phyloP scores from a whole-genome alignment of 1,140 invertebrate genomes.

The Nylanderia fulva region DNA sequence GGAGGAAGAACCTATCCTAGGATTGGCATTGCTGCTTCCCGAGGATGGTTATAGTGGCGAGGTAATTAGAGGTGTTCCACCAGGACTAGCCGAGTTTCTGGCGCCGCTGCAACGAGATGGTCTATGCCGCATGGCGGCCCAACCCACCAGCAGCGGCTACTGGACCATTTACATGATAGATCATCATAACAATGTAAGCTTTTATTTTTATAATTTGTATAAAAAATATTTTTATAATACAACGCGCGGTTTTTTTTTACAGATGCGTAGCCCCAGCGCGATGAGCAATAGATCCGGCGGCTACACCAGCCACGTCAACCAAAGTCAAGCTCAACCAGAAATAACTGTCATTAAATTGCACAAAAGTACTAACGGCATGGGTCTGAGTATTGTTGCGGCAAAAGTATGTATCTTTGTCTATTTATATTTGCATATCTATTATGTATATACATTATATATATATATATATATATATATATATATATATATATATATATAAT shows the following conservation, averaged over 20 bases:
- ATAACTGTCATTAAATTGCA: slow-evolving; percentile 95
- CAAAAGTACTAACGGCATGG: slow-evolving; percentile 97
- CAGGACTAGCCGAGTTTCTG: slow-evolving; percentile 96
- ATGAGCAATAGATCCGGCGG: slow-evolving; percentile 88
- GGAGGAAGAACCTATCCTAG: slow-evolving; percentile 95
- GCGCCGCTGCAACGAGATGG: slow-evolving; percentile 94
- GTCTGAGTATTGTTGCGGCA: slow-evolving; percentile 96
- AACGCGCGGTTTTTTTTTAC: slow-evolving; percentile 64
- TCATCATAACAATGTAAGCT: slow-evolving; percentile 86
- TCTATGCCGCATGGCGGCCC: slow-evolving; percentile 95
- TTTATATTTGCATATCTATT: background rate
- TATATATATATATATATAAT: too few species aligned
- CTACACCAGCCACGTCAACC: slow-evolving; percentile 78
- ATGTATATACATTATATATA: too few species aligned
- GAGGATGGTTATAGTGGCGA: slow-evolving; percentile 99
- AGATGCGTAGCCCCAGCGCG: slow-evolving; percentile 89
- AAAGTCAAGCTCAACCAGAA: slow-evolving; percentile 88
- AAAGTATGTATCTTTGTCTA: slow-evolving; percentile 88
- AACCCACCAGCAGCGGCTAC: slow-evolving; percentile 95
- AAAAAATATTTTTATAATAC: slow-evolving; percentile 4
- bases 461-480: too few species aligned
- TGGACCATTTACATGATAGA: slow-evolving; percentile 97
- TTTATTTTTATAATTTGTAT: background rate
- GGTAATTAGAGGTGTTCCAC: slow-evolving; percentile 96
- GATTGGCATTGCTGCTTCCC: slow-evolving; percentile 96